Conservation (phyloP, 2,888 invertebrate species). For the Andricus curvator region DNA sequence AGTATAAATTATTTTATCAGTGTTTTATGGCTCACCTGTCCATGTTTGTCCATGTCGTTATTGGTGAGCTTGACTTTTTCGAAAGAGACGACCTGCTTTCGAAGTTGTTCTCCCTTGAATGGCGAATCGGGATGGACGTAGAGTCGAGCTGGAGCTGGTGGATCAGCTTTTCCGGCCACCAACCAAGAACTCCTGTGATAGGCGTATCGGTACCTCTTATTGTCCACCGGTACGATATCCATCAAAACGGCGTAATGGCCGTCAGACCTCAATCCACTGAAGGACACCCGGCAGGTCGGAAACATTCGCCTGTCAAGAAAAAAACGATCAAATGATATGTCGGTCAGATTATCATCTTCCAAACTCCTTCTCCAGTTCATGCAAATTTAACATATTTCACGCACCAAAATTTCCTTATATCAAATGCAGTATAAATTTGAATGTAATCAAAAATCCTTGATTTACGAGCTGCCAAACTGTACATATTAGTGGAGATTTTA, state of each 20-base stretch:
- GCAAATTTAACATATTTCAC: constrained; percentile 1
- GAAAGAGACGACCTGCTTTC: constrained; percentile 98
- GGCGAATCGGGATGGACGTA: constrained; percentile 99
- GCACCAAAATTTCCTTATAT: background rate
- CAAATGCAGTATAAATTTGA: no score
- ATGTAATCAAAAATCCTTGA: no score
- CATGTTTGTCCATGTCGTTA: constrained; percentile 97
- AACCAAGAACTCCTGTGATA: constrained; percentile 99
- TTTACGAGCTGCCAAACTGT: no score
- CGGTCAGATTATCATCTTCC: constrained; percentile 14
- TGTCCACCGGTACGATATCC: constrained; percentile 98
- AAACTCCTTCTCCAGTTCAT: background rate
- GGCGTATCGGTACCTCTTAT: constrained; percentile 97
- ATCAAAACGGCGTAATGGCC: constrained; percentile 95
- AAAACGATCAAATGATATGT: constrained; percentile 37
- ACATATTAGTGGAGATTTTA: no score
- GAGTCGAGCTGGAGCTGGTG: constrained; percentile 94
- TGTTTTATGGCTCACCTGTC: constrained; percentile 85
- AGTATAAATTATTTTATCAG: background rate
- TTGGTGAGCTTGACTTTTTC: constrained; percentile 99
- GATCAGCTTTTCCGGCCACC: constrained; percentile 99
- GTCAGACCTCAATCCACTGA: constrained; percentile 90
- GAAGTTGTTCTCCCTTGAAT: constrained; percentile 95
- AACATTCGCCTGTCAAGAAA: constrained; percentile 92
- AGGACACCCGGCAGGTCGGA: constrained; percentile 96